Evolutionary conservation across 92 coral and sea anemone species (phyloP).

Genomic region (Parazoanthus swiftii): DNA sequence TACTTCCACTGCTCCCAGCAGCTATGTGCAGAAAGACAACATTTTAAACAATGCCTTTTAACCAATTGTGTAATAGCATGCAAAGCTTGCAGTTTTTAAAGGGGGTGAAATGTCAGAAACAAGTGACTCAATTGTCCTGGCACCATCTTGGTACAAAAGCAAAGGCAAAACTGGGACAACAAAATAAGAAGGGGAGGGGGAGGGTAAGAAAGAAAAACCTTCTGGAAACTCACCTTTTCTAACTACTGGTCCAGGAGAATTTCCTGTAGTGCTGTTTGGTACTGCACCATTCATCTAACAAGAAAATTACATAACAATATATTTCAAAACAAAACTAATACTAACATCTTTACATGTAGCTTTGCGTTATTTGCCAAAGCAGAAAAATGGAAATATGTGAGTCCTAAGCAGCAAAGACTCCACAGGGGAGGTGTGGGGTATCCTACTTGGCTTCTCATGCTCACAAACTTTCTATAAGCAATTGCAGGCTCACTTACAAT

Average conservation of each 20-base stretch:
- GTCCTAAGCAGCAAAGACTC: no score
- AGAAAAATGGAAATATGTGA: not conserved
- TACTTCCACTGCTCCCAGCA: slow-evolving; percentile 2
- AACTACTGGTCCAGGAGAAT: slow-evolving; percentile 2
- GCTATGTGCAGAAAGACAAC: not conserved
- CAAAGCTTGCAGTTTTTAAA: no score
- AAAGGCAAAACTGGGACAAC: no score
- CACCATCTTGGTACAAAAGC: no score
- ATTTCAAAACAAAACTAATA: not conserved
- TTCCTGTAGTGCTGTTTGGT: slow-evolving; percentile 1
- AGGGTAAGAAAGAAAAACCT: no score
- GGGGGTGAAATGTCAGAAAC: no score
- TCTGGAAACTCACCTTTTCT: not conserved
- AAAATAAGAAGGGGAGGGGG: no score
- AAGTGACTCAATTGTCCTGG: no score
- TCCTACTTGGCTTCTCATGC: no score
- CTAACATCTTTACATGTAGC: not conserved
- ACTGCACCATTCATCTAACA: slow-evolving; percentile 13
- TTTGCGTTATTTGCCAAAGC: not conserved
- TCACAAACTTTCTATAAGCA: no score
- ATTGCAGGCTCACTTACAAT: not conserved
- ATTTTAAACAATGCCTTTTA: not conserved
- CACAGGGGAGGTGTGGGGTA: no score
- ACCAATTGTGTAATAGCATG: no score
- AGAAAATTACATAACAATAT: not conserved